Evolutionary conservation across 2,797 vertebrate species (phyloP).

Genomic region (Lagodon rhomboides): DNA sequence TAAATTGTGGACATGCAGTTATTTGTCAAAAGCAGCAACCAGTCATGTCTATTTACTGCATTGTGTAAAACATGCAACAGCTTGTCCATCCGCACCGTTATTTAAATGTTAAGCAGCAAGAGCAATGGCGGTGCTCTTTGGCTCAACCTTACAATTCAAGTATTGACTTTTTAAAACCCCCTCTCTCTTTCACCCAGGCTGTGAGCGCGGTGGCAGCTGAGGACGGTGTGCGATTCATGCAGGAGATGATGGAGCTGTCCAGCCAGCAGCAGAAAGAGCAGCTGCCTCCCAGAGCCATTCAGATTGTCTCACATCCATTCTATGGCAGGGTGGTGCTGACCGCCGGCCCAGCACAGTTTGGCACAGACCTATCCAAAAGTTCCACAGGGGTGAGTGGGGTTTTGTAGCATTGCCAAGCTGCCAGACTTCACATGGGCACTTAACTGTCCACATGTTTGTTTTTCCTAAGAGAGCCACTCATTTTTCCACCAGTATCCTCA

Average conservation of each 20-base stretch:
- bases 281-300: conserved; percentile 96
- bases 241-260: conserved; percentile 99
- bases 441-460: conserved; percentile 24
- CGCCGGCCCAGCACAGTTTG: conserved; percentile 97
- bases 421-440: conserved; percentile 29
- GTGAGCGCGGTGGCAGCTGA: conserved; percentile 96
- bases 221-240: conserved; percentile 98
- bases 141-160: neutral
- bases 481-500: conserved; percentile 13
- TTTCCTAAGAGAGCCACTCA: conserved; percentile 35
- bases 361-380: conserved; percentile 95
- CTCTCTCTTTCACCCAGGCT: conserved; percentile 83
- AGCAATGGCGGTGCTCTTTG: neutral
- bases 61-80: neutral
- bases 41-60: neutral
- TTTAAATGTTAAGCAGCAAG: neutral
- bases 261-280: conserved; percentile 99
- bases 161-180: too few relatives aligned
- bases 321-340: conserved; percentile 98
- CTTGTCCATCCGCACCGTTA: neutral
- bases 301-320: conserved; percentile 97
- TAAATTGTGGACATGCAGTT: neutral
- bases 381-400: conserved; percentile 90
- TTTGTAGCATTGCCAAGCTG: conserved; percentile 24
- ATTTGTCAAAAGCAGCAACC: neutral